Conservation (phyloP, 64 coral and sea anemone species). For the Stichodactyla helianthus region DNA sequence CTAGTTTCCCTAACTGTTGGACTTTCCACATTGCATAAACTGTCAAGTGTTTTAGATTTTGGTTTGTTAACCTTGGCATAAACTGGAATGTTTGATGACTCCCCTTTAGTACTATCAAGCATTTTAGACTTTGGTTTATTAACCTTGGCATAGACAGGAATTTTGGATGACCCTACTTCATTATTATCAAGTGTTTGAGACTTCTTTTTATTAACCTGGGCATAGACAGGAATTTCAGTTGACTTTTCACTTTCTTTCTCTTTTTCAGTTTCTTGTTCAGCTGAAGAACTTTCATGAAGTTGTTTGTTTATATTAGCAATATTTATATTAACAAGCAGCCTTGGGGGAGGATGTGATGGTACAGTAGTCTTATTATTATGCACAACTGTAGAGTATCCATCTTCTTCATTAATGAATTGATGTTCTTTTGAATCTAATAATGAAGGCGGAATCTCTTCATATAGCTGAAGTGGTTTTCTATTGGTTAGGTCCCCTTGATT, state of each 20-base stretch:
- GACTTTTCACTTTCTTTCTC: slow-evolving; percentile 2
- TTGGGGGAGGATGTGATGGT: not conserved
- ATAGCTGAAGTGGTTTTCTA: not conserved
- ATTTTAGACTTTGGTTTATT: too few relatives aligned
- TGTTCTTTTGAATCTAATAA: not conserved
- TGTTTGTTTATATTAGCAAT: not conserved
- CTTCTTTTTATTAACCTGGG: slow-evolving; percentile 10
- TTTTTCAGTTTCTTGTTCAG: slow-evolving; percentile 11
- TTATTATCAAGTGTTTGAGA: not conserved
- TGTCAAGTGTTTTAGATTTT: too few relatives aligned
- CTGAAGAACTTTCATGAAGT: not conserved
- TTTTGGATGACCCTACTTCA: not conserved
- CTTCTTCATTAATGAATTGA: not conserved
- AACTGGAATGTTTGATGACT: not conserved
- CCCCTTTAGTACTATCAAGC: not conserved
- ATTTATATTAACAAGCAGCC: not conserved
- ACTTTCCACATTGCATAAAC: not conserved
- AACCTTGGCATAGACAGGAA: too few relatives aligned
- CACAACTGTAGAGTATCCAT: not conserved
- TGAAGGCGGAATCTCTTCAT: not conserved
- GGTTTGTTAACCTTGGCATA: too few relatives aligned
- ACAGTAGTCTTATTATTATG: not conserved
- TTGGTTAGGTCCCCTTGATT: not conserved
- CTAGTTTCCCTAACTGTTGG: not conserved
- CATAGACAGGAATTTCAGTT: slow-evolving; percentile 1